A percentile compares a stretch with the other conserved stretches of the same genome.
Evolutionary conservation across 2,888 invertebrate genomes (phyloP).

Genomic region (Philereme transversata): DNA sequence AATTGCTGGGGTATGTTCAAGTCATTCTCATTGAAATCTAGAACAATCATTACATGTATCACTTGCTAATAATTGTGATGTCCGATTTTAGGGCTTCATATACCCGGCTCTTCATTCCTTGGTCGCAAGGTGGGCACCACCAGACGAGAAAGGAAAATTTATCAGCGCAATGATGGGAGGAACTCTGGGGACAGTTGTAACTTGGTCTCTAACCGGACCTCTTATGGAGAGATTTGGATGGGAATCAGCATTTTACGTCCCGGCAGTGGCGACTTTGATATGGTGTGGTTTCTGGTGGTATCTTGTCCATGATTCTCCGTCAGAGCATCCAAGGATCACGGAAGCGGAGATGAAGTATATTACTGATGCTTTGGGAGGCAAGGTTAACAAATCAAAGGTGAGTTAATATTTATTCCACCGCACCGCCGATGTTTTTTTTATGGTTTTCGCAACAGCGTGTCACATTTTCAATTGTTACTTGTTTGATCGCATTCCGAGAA

Average conservation of each 20-base stretch:
- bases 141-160: slow-evolving; percentile 89
- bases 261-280: slow-evolving; percentile 80
- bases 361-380: slow-evolving; percentile 83
- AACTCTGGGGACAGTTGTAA: slow-evolving; percentile 88
- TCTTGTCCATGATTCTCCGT: slow-evolving; percentile 86
- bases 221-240: slow-evolving; percentile 86
- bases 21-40: not conserved
- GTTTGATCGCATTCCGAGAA: slow-evolving; percentile 30
- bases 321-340: slow-evolving; percentile 85
- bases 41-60: not conserved
- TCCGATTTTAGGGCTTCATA: slow-evolving; percentile 78
- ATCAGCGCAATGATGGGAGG: slow-evolving; percentile 89
- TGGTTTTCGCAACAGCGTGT: slow-evolving; percentile 39
- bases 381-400: slow-evolving; percentile 83
- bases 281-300: slow-evolving; percentile 86
- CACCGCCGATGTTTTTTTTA: slow-evolving; percentile 28
- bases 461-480: slow-evolving; percentile 40
- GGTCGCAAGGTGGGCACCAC: slow-evolving; percentile 89
- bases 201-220: slow-evolving; percentile 87
- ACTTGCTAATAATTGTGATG: not conserved
- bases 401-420: slow-evolving; percentile 44
- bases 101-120: slow-evolving; percentile 87
- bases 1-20: slow-evolving; percentile 83
- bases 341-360: slow-evolving; percentile 86
- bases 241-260: slow-evolving; percentile 87